Percentiles rank a stretch among this genome's conserved stretches.
These are phyloP conservation scores for Troilus luridus DNA, from an alignment of 2,888 invertebrate species.

Conservation along the genomic window DNA sequence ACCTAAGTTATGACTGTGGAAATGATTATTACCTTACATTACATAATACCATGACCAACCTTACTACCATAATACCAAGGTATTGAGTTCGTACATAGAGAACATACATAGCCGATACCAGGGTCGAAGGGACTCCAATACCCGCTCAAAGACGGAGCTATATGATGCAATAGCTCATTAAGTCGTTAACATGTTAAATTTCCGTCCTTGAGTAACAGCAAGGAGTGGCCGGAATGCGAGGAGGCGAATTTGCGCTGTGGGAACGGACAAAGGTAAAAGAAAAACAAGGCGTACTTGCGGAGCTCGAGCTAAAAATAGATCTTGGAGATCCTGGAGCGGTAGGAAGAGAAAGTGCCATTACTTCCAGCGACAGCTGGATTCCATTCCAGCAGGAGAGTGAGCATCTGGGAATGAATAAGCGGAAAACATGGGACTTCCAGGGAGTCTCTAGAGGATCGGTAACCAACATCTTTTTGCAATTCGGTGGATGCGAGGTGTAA, in stretches of 20 bases:
- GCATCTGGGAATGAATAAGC: neutral
- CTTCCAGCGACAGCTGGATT: neutral
- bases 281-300: neutral
- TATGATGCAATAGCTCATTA: neutral
- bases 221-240: conserved; percentile 45
- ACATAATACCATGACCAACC: neutral
- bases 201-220: conserved; percentile 20
- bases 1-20: neutral
- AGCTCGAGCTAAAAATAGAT: neutral
- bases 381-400: neutral
- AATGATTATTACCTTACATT: neutral
- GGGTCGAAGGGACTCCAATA: neutral
- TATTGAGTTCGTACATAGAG: neutral
- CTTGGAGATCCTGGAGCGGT: neutral
- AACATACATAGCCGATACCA: neutral
- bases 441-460: neutral
- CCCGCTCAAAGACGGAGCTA: neutral
- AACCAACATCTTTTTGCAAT: neutral
- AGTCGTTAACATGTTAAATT: conserved; percentile 36
- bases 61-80: neutral
- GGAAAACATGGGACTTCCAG: neutral
- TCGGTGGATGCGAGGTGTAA: neutral
- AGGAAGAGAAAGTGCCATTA: conserved; percentile 26
- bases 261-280: neutral
- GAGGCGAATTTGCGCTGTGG: conserved; percentile 4